Percentiles rank a stretch among this genome's conserved stretches.
Evolutionary conservation across 2,888 invertebrate genomes (phyloP).

Genomic region (Eristalis arbustorum): DNA sequence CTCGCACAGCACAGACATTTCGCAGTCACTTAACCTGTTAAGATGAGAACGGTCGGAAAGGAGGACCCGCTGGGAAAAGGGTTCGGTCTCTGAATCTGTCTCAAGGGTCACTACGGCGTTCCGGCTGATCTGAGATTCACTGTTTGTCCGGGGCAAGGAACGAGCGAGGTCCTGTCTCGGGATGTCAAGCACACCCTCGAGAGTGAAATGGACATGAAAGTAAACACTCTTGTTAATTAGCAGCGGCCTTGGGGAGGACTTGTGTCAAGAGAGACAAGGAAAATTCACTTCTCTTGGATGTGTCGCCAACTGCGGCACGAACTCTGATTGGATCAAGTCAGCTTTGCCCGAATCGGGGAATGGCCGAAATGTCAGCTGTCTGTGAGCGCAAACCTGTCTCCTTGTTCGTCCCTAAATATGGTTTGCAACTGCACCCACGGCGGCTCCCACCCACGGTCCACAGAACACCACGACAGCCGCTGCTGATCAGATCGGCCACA

Average conservation of each 20-base stretch:
- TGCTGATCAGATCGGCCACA: slow-evolving; percentile 24
- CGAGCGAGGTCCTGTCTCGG: background rate
- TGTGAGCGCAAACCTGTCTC: background rate
- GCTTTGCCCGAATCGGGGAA: background rate
- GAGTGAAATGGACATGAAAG: background rate
- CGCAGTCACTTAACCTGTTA: background rate
- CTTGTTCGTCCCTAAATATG: too few species aligned
- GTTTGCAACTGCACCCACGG: background rate
- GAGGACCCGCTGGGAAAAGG: background rate
- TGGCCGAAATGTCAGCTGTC: background rate
- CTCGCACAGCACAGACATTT: background rate
- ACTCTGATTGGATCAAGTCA: background rate
- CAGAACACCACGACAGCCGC: background rate
- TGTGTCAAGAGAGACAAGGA: background rate
- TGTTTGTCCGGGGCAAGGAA: background rate
- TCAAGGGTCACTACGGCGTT: background rate
- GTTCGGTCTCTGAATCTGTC: background rate
- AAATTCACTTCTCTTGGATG: background rate
- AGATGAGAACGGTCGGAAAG: background rate
- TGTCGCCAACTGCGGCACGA: too few species aligned
- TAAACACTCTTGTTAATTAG: background rate
- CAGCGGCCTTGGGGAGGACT: background rate
- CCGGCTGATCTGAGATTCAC: background rate
- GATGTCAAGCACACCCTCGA: background rate
- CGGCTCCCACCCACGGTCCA: background rate